Percentiles rank a stretch among this genome's conserved stretches.
phyloP scores from a whole-genome alignment of 2,797 vertebrate species.

The Sebastiscus tertius region DNA sequence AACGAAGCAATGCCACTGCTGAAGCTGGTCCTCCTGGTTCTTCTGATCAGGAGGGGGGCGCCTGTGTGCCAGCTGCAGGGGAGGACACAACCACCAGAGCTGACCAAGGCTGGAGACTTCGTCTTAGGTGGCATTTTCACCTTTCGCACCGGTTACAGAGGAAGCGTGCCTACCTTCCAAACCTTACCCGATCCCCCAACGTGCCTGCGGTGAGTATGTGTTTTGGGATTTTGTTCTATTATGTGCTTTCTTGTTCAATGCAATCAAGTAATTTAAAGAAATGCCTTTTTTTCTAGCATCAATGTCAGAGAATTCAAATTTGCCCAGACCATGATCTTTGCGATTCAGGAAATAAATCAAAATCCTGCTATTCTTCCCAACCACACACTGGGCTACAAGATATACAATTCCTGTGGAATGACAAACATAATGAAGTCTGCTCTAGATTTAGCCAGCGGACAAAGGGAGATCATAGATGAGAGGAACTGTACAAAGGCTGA shows the following conservation, averaged over 20 bases:
- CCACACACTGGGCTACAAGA: conserved; percentile 70
- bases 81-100: conserved; percentile 56
- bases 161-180: conserved; percentile 54
- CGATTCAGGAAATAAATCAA: conserved; percentile 75
- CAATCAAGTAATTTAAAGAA: background rate
- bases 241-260: background rate
- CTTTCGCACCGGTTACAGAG: conserved; percentile 65
- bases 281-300: conserved; percentile 44
- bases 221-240: background rate
- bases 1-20: conserved; percentile 51
- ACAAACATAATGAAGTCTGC: conserved; percentile 70
- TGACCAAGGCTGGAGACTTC: conserved; percentile 69
- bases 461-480: conserved; percentile 35
- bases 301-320: conserved; percentile 77
- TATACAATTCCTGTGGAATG: conserved; percentile 75
- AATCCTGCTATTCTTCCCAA: conserved; percentile 61
- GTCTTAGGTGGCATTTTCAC: conserved; percentile 78
- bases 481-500: conserved; percentile 51
- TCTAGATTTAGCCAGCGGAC: conserved; percentile 60
- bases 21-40: conserved; percentile 49
- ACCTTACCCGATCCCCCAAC: conserved; percentile 52
- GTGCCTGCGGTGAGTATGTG: conserved; percentile 69
- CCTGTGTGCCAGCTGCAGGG: conserved; percentile 56
- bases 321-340: conserved; percentile 75
- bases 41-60: conserved; percentile 38